phyloP scores from a whole-genome alignment of 2,888 invertebrate genomes.

The Amblyjoppa fuscipennis region DNA sequence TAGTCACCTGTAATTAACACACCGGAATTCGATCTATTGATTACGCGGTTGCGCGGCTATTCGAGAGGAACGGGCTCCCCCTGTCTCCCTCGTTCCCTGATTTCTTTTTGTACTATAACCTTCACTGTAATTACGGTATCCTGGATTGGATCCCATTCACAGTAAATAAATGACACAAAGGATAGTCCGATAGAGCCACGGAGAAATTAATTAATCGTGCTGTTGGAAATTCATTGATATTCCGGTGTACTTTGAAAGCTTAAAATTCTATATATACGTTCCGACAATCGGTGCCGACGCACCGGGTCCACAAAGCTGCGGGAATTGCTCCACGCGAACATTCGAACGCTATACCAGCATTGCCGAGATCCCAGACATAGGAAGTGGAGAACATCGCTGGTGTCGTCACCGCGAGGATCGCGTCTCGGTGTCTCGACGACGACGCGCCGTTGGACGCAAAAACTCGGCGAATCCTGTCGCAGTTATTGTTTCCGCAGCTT shows the following conservation, averaged over 20 bases:
- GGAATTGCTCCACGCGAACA: background rate
- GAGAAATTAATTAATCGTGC: background rate
- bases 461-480: slow-evolving; percentile 62
- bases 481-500: slow-evolving; percentile 74
- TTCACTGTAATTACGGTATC: background rate
- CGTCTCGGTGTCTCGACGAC: slow-evolving; percentile 35
- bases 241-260: background rate
- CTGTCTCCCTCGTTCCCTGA: background rate
- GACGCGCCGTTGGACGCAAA: slow-evolving; percentile 53
- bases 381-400: background rate
- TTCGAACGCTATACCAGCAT: background rate
- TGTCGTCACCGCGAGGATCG: slow-evolving; percentile 4
- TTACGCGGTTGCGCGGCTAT: background rate
- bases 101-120: background rate
- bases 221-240: background rate
- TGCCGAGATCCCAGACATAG: background rate
- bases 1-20: slow-evolving; percentile 15
- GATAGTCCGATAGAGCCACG: background rate
- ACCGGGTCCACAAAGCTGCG: background rate
- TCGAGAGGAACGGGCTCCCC: background rate
- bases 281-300: background rate
- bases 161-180: background rate
- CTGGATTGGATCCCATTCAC: background rate
- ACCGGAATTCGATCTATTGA: slow-evolving; percentile 21
- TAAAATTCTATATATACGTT: background rate